Base-by-base conservation (phyloP, 2,113 vertebrate genomes). In the Picathartes gymnocephalus region DNA sequence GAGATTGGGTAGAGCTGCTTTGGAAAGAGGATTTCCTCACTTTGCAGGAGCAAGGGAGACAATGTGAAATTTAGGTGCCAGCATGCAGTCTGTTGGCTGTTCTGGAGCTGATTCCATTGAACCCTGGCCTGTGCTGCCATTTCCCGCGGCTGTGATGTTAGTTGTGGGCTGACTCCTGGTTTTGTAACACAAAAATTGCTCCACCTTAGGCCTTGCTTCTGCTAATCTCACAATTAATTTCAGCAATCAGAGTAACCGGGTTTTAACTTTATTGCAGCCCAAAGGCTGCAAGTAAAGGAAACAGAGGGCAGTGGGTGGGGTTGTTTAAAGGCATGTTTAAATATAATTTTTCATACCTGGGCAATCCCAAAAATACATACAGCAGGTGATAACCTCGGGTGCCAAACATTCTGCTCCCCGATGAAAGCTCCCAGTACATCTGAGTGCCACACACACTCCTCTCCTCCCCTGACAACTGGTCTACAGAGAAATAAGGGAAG, bases 261-360 rank as follows among this genome's bases (percentile, higher is more conserved):
- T 53, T 91, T 88, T 81, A 91, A 77, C 39, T 84, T 91, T 40
- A 71, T 51, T 84, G 48, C 12, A 70, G 28, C 74, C 47, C 66
- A 66, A 90, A 82, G 30, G 69, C n/a, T n/a, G n/a, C n/a, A n/a
- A n/a, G n/a, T n/a, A 56, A 66, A 62, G 48, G 42, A 82, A 87
- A 57, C 28, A 51, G 4, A 10, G 47, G 22, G 28, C 0, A 5
- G 24, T 73, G 58, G 30, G 35, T 56, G 50, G 19, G 6, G 27
- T 13, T 58, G 51, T 57, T 83, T 84, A 86, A 89, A 90, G 37
- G 10, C 18, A 19, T 66, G 51, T 50, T 92, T 86, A 89, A 92
- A 88, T 77, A 56, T 6, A 70, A 33, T 23, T 88, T 80, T 93
- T 68, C 76, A 80, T 77, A 95, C 54, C 78, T 89, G 56, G 62